Percentiles rank a stretch among this genome's conserved stretches.
Evolutionary conservation across 2,888 invertebrate species (phyloP).

Genomic region (Sialis lutaria): DNA sequence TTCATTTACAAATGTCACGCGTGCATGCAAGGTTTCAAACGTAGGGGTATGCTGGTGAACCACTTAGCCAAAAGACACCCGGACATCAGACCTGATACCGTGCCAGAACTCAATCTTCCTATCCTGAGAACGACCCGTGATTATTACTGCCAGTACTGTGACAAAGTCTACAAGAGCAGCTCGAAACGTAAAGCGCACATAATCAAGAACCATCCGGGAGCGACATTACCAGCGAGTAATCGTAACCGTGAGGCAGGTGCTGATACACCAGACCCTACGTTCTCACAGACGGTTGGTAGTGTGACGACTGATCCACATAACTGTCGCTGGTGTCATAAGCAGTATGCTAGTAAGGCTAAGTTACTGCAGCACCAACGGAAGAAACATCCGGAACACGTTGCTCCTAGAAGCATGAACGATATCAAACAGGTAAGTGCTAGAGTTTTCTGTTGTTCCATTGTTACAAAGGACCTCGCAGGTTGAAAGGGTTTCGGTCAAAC

Average conservation of each 20-base stretch:
- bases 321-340: slow-evolving; percentile 70
- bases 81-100: slow-evolving; percentile 40
- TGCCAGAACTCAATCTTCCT: slow-evolving; percentile 59
- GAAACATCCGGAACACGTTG: slow-evolving; percentile 34
- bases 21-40: slow-evolving; percentile 60
- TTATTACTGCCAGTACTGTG: slow-evolving; percentile 74
- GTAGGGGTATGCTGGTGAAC: slow-evolving; percentile 72
- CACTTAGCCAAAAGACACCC: slow-evolving; percentile 67
- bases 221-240: slow-evolving; percentile 39
- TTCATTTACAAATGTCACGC: slow-evolving; percentile 62
- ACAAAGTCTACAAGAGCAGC: slow-evolving; percentile 69
- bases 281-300: slow-evolving; percentile 53
- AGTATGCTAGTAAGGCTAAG: slow-evolving; percentile 67
- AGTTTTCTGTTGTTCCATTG: no score
- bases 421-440: background rate
- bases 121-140: slow-evolving; percentile 58
- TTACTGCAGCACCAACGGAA: slow-evolving; percentile 50
- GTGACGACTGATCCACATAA: slow-evolving; percentile 51
- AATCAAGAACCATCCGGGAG: slow-evolving; percentile 66
- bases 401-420: slow-evolving; percentile 13
- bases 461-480: no score
- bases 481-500: no score
- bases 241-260: slow-evolving; percentile 16
- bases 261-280: slow-evolving; percentile 22
- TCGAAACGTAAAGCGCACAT: slow-evolving; percentile 73